Conservation (phyloP, 1,140 invertebrate species). For the Phthorimaea operculella region DNA sequence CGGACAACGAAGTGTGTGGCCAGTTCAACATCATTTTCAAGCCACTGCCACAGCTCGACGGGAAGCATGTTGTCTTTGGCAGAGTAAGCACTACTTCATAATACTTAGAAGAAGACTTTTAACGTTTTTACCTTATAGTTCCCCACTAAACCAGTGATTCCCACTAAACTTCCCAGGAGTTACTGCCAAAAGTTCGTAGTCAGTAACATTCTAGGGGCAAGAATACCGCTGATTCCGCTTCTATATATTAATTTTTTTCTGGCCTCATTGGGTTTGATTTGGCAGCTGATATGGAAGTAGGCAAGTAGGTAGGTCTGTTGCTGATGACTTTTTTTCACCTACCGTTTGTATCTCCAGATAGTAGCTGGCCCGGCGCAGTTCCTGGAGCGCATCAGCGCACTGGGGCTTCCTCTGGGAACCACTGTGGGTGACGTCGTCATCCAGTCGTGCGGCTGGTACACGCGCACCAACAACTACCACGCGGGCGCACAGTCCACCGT, state of each 20-base stretch:
- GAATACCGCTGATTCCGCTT: no score
- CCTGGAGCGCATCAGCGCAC: constrained; percentile 51
- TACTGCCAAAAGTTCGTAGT: no score
- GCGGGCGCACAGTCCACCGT: constrained; percentile 47
- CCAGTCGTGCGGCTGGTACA: constrained; percentile 39
- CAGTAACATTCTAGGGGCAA: no score
- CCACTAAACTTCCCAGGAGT: no score
- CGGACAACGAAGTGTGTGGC: constrained; percentile 47
- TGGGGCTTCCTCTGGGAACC: constrained; percentile 49
- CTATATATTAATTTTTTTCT: no score
- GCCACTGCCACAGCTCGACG: constrained; percentile 56
- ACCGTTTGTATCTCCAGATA: constrained; percentile 31
- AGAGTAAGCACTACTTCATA: constrained; percentile 35
- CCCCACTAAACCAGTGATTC: no score
- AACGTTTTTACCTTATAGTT: no score
- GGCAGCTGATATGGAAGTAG: no score
- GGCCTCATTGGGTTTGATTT: no score
- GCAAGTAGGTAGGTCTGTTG: no score
- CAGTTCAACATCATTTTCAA: constrained; percentile 65
- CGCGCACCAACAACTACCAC: constrained; percentile 35
- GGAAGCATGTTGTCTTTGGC: constrained; percentile 61
- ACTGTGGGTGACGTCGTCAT: constrained; percentile 40
- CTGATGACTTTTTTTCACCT: no score
- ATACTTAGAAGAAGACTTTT: no score
- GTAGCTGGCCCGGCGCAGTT: constrained; percentile 39